Evolutionary conservation across 2,113 vertebrate genomes (phyloP), one percentile per base, ranked within the genome.

Genomic region (Hepsetus odoe): DNA sequence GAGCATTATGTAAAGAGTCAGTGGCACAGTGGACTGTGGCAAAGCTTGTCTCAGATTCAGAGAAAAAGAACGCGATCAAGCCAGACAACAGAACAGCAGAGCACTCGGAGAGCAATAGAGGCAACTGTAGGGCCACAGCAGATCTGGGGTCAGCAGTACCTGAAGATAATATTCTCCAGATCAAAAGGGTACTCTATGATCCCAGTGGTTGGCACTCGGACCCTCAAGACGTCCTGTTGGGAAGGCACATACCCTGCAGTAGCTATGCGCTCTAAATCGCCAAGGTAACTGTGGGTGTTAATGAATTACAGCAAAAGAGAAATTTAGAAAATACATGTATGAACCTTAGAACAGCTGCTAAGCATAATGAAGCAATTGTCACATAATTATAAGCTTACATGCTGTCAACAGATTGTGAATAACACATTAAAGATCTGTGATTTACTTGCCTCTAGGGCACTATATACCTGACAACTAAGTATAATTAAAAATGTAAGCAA

Each of bases 101-200:
- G 84, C 46, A 24, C 70, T 51, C 51, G 76, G 76, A 51, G 55
- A 71, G 66, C 35, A 30, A 26, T 56, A 70, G 70, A 35, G 33
- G 67, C 67, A 64, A 53, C 26, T n/a, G 46, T 26, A 40, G 16
- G 12, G 74, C 56, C 24, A 30, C 30, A 33, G 30, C 26, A 32
- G 53, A 49, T 64, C 70, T 4, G 72, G 32, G 26, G 51, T 64
- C 53, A 35, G 56, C 5, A 80, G 84, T 91, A 98, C 97, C 97
- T 97, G 94, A 98, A 98, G 89, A 98, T 95, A 90, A 97, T 94
- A 88, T 95, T 97, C 92, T 97, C 95, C 92, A 98, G 91, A 90
- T 98, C 95, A 82, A 97, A 98, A 24, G 96, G 96, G 89, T 97
- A 97, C 85, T 98, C 96, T 88, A 98, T 97, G 93, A 98, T 98